phyloP scores from a whole-genome alignment of 2,888 invertebrate species.

The Drosophila formosana region DNA sequence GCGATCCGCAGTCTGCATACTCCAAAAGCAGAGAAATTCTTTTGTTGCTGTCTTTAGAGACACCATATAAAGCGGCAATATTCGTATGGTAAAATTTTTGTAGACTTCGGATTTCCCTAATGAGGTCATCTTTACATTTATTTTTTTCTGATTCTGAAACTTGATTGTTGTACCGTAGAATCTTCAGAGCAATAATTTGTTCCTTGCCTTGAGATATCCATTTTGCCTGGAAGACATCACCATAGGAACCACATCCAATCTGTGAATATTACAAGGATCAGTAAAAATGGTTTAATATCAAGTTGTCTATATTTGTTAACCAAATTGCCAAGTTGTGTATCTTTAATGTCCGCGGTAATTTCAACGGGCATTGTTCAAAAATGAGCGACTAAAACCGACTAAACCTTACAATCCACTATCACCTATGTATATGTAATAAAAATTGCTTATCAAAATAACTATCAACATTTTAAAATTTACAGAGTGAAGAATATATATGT shows the following conservation, averaged over 20 bases:
- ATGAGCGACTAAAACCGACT: neutral
- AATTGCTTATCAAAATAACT: neutral
- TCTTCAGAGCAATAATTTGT: neutral
- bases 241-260: neutral
- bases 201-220: neutral
- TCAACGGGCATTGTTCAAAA: neutral
- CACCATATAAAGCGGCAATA: constrained; percentile 12
- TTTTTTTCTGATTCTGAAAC: constrained; percentile 5
- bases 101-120: neutral
- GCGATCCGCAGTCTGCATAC: constrained; percentile 29
- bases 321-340: neutral
- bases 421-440: neutral
- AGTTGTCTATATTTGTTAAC: neutral
- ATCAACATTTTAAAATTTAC: neutral
- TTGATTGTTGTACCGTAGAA: neutral
- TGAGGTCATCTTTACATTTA: constrained; percentile 6
- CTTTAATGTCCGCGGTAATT: neutral
- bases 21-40: constrained; percentile 17
- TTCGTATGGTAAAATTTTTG: constrained; percentile 7
- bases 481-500: no score
- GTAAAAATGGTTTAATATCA: neutral
- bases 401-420: neutral
- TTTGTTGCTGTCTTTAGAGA: neutral
- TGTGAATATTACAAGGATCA: neutral
- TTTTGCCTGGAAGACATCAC: neutral